Evolutionary conservation across 2,888 invertebrate genomes (phyloP).

Genomic region (Eupithecia tripunctaria): DNA sequence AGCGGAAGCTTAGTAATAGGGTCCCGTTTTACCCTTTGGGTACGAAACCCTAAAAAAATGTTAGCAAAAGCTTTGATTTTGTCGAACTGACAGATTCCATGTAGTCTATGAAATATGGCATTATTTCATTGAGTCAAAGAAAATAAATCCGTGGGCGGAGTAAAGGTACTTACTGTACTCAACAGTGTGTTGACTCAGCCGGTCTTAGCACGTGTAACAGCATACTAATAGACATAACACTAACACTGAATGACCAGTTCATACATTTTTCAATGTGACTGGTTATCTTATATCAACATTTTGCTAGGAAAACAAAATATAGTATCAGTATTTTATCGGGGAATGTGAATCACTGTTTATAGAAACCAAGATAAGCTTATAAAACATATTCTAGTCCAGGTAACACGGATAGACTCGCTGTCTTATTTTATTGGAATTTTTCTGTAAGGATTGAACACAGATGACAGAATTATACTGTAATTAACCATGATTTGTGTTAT

Average conservation of each 20-base stretch:
- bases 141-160: too few relatives aligned
- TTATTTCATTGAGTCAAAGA: too few relatives aligned
- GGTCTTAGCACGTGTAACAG: constrained; percentile 58
- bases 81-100: too few relatives aligned
- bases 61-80: too few relatives aligned
- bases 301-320: constrained; percentile 36
- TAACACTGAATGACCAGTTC: constrained; percentile 36
- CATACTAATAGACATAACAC: constrained; percentile 39
- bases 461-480: too few relatives aligned
- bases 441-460: too few relatives aligned
- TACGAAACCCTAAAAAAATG: too few relatives aligned
- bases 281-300: constrained; percentile 49
- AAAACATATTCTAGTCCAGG: background rate
- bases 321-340: constrained; percentile 34
- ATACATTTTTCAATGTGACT: constrained; percentile 26
- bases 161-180: too few relatives aligned
- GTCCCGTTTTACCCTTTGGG: too few relatives aligned
- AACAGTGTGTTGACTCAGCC: constrained; percentile 58
- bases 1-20: too few relatives aligned
- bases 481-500: too few relatives aligned
- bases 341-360: constrained; percentile 26
- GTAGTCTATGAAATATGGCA: too few relatives aligned
- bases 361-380: constrained; percentile 3
- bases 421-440: background rate
- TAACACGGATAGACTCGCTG: background rate